Evolutionary conservation across 2,113 vertebrate species (phyloP).

Genomic region (Galbula dea): DNA sequence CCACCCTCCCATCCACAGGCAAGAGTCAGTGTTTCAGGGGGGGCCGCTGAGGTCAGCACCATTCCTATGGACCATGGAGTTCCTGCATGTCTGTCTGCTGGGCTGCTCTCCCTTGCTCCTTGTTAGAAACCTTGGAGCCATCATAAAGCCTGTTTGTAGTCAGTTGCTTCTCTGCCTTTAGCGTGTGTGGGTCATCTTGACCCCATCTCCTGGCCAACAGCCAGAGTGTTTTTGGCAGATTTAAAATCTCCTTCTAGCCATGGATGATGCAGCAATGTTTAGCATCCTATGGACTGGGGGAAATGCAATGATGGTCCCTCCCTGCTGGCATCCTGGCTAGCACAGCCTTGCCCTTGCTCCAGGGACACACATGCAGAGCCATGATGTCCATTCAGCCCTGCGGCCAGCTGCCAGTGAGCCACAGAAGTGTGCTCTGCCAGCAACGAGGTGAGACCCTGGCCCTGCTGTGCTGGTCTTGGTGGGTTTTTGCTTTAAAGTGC

Average conservation of each 20-base stretch:
- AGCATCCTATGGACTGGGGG: slow-evolving; percentile 27
- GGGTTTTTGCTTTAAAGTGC: background rate
- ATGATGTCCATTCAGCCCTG: fast-evolving
- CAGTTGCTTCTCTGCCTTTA: slow-evolving; percentile 22
- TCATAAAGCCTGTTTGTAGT: background rate
- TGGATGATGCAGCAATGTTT: background rate
- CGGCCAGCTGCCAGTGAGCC: background rate
- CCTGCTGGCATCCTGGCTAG: fast-evolving
- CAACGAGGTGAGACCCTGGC: background rate
- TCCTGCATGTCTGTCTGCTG: background rate
- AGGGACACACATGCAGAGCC: fast-evolving
- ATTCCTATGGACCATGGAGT: fast-evolving
- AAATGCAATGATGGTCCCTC: background rate
- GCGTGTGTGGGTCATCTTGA: slow-evolving; percentile 48
- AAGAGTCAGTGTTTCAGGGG: no score
- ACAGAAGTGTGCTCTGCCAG: background rate
- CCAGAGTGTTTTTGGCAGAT: slow-evolving; percentile 40
- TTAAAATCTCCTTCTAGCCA: background rate
- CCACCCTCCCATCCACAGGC: background rate
- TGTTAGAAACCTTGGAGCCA: background rate
- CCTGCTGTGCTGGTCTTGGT: fast-evolving
- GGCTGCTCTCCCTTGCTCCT: background rate
- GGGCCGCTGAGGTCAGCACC: background rate
- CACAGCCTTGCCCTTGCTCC: background rate
- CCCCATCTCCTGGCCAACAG: slow-evolving; percentile 39